Conservation (phyloP, 2,113 vertebrate genomes). For the Eonycteris spelaea region DNA sequence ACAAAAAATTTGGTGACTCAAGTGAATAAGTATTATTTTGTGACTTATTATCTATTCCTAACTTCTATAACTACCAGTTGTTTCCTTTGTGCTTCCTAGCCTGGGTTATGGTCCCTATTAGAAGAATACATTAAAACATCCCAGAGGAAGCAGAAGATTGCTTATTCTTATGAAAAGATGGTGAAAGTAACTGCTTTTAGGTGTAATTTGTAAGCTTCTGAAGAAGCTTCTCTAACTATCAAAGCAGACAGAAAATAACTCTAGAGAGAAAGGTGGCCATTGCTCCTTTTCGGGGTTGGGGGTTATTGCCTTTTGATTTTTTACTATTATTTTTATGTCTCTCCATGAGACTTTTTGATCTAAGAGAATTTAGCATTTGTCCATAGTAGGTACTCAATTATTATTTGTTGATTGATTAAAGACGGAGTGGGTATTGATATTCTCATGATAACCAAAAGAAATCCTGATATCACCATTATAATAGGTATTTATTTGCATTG, state of each 20-base stretch:
- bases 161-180: neutral
- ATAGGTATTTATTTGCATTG: neutral
- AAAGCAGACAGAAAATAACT: neutral
- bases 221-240: accelerated
- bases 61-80: neutral
- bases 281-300: neutral
- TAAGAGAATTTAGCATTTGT: neutral
- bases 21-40: neutral
- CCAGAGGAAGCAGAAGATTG: neutral
- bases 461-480: neutral
- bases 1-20: neutral
- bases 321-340: neutral
- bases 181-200: neutral
- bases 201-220: neutral
- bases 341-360: neutral
- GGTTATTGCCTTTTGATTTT: neutral
- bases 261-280: neutral
- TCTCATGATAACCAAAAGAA: neutral
- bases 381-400: neutral
- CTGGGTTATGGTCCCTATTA: neutral
- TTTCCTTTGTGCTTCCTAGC: neutral
- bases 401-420: neutral
- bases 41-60: neutral
- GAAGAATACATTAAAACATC: neutral
- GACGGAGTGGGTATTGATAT: neutral